These are phyloP conservation scores for Gambusia yucatana DNA, from an alignment of 2,797 vertebrate species.

Conservation along the genomic window DNA sequence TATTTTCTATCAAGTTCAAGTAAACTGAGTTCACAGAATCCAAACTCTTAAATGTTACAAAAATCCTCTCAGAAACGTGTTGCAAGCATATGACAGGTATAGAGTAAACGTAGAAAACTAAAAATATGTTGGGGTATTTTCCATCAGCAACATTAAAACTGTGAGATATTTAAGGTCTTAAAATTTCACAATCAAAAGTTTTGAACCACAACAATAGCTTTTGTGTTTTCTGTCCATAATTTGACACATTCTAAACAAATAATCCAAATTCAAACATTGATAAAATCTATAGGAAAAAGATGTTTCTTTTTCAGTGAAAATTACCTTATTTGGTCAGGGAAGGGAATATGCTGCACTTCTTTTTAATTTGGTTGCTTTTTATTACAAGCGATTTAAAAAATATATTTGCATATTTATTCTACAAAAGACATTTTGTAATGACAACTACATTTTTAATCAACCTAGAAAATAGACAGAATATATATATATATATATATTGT, in stretches of 20 bases:
- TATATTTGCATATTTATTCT: background rate
- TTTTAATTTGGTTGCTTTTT: background rate
- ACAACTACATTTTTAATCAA: background rate
- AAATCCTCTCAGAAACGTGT: background rate
- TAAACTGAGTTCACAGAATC: background rate
- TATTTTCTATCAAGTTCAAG: background rate
- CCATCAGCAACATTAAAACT: background rate
- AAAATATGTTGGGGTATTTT: background rate
- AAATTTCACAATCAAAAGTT: background rate
- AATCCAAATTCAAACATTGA: background rate
- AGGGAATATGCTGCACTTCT: background rate
- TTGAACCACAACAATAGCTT: background rate
- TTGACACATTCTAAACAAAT: background rate
- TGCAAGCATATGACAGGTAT: background rate
- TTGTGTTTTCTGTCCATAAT: background rate
- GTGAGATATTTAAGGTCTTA: background rate
- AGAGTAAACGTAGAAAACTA: background rate
- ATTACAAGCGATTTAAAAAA: background rate
- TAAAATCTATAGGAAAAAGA: background rate
- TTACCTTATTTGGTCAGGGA: background rate
- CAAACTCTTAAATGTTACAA: background rate
- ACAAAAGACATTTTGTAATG: background rate
- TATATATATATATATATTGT: no score
- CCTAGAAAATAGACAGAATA: background rate
- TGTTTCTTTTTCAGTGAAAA: background rate